These are phyloP conservation scores for Mobula birostris DNA, from an alignment of 2,113 vertebrate species.

Conservation along the genomic window DNA sequence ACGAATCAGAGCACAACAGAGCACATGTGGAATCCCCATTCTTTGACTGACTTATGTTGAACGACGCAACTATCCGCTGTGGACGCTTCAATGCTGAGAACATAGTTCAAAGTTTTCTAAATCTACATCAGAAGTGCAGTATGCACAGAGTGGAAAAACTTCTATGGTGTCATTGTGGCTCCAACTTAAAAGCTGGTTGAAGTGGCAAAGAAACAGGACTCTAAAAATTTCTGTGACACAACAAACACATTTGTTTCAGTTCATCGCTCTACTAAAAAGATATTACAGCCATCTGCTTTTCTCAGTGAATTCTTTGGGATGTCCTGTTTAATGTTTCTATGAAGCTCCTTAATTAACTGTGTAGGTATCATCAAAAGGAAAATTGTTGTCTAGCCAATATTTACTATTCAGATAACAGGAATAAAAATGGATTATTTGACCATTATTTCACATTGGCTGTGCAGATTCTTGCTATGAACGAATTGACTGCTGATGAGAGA, in stretches of 20 bases:
- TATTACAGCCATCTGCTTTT: background rate
- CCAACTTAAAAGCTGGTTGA: background rate
- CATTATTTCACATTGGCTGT: background rate
- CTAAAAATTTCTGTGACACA: no score
- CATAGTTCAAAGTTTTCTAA: background rate
- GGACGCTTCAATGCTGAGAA: background rate
- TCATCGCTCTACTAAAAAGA: background rate
- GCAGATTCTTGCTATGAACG: background rate
- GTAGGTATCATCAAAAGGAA: background rate
- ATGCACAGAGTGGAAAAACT: background rate
- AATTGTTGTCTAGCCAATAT: background rate
- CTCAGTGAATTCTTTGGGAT: background rate
- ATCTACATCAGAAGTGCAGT: background rate
- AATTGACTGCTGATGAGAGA: background rate
- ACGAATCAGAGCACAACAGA: background rate
- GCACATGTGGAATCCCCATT: background rate
- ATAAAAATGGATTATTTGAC: background rate
- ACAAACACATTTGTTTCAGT: background rate
- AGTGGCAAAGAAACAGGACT: background rate
- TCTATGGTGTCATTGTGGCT: background rate
- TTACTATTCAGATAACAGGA: background rate
- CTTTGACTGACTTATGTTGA: background rate
- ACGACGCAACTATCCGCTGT: background rate
- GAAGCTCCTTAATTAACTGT: background rate
- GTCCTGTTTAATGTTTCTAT: background rate